Percentiles rank a stretch among this genome's conserved stretches.
Conservation (phyloP, 1,140 invertebrate genomes). For the Tetranychus cinnabarinus region DNA sequence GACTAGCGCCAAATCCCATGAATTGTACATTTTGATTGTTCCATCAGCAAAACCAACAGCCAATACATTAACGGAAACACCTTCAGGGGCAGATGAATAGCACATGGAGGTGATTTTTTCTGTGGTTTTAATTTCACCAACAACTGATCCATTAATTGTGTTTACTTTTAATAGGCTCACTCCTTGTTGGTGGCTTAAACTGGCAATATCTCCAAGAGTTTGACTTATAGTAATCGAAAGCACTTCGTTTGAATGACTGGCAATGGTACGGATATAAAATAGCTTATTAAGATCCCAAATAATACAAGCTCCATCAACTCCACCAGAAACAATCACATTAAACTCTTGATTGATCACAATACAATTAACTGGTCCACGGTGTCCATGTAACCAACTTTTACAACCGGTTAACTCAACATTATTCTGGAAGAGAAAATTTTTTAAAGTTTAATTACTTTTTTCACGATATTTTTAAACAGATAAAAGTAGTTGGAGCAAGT, state of each 20-base stretch:
- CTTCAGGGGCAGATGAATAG: conserved; percentile 58
- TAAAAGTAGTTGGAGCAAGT: too few relatives aligned
- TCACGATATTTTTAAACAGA: neutral
- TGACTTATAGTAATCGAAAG: conserved; percentile 41
- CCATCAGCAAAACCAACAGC: conserved; percentile 49
- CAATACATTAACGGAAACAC: conserved; percentile 55
- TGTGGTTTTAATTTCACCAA: conserved; percentile 36
- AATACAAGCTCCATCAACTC: conserved; percentile 37
- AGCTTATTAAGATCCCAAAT: conserved; percentile 66
- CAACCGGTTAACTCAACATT: neutral
- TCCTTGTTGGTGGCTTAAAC: conserved; percentile 24
- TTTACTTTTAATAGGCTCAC: conserved; percentile 34
- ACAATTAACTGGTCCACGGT: conserved; percentile 33
- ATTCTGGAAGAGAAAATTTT: neutral
- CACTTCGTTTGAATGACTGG: conserved; percentile 30
- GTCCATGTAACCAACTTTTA: conserved; percentile 31
- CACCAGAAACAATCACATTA: conserved; percentile 42
- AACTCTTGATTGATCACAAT: conserved; percentile 41
- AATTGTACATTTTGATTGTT: conserved; percentile 43
- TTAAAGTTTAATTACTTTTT: neutral
- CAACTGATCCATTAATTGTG: conserved; percentile 45
- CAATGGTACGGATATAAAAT: conserved; percentile 42
- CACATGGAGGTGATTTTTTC: conserved; percentile 43
- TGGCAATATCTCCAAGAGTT: conserved; percentile 54
- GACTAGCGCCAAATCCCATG: conserved; percentile 50